Base-by-base conservation (phyloP, 1,140 invertebrate genomes). In the Uloborus diversus region DNA sequence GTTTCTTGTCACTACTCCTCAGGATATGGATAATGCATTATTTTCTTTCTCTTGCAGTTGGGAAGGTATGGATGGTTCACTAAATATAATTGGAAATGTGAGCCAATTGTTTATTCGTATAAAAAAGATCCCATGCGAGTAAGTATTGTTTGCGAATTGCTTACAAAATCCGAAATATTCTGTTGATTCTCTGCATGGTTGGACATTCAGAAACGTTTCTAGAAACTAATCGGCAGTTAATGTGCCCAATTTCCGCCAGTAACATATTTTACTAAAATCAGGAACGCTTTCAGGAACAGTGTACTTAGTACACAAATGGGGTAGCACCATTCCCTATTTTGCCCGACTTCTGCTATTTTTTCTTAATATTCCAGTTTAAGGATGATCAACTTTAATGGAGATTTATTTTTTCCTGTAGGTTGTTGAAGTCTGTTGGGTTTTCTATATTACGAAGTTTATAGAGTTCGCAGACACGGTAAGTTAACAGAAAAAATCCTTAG, bases 391-490 rank as follows among this genome's bases (percentile, higher is more conserved):
- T 9, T 42, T 9, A 42, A 42, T 42, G 37, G 17, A 42, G 17
- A 42, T 11, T 42, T 17, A 37, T 11, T 5, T 23, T 11, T 49
- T 66, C 37, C 64, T 61, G 14, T 87, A 97, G 94, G 94, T 98
- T 86, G 93, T 95, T 0, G 90, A 93, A 83, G 94, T 95, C 0
- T 90, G 97, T 13, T 99, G 95, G 95, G 97, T 94, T 90, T 98
- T 97, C 86, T 98, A 97, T 87, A 93, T 98, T 86, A 97, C 96
- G 57, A 99, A 99, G 87, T 90, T 96, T 82, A 93, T 95, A 13
- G 96, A 99, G 89, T 97, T 98, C 87, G 91, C 94, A 20, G 96
- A 99, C 87, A 98, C 96, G 78, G 94, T 98, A 42, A 76, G n/a
- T n/a, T n/a, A n/a, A n/a, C n/a, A n/a, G n/a, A n/a, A n/a, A n/a